Conservation (phyloP, 2,113 vertebrate genomes). For the Zosterops hypoxanthus region DNA sequence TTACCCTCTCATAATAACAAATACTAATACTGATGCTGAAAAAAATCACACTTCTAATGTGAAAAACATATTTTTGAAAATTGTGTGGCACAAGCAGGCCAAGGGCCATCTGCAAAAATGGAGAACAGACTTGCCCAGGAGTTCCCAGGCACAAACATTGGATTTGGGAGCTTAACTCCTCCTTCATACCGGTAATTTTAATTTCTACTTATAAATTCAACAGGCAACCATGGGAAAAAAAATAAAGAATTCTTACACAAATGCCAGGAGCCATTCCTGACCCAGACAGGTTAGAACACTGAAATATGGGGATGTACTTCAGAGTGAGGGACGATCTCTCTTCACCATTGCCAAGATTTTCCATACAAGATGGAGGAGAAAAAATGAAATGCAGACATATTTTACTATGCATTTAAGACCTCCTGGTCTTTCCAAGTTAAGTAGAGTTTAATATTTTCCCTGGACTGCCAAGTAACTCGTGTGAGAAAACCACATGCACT, state of each 20-base stretch:
- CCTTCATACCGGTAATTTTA: neutral
- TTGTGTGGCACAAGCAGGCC: neutral
- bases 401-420: neutral
- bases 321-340: neutral
- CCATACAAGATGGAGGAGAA: neutral
- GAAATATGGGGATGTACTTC: neutral
- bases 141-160: neutral
- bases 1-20: neutral
- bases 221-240: neutral
- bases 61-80: neutral
- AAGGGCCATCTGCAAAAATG: neutral
- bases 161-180: neutral
- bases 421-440: slow-evolving; percentile 51
- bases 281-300: neutral
- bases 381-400: slow-evolving; percentile 39
- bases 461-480: slow-evolving; percentile 59
- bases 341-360: neutral
- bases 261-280: neutral
- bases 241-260: neutral
- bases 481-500: slow-evolving; percentile 70
- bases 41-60: neutral
- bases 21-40: neutral
- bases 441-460: slow-evolving; percentile 53
- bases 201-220: neutral
- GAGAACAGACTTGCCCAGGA: neutral